A percentile compares a stretch with the other conserved stretches of the same genome.
phyloP scores from a whole-genome alignment of 1,140 invertebrate genomes.

The Centruroides vittatus region DNA sequence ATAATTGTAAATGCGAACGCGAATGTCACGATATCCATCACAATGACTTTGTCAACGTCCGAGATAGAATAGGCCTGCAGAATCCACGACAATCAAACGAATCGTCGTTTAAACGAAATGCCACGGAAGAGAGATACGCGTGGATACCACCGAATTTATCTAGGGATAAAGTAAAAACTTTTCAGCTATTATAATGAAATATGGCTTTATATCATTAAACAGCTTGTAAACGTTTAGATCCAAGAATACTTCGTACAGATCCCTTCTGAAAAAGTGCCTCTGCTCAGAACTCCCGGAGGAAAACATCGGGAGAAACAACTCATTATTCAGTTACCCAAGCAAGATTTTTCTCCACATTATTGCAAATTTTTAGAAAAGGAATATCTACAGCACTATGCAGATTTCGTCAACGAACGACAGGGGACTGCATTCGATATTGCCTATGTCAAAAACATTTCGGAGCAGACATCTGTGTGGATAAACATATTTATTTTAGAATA shows the following conservation, averaged over 20 bases:
- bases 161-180: conserved; percentile 36
- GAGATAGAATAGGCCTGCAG: conserved; percentile 64
- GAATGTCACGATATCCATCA: conserved; percentile 74
- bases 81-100: conserved; percentile 22
- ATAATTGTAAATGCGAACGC: conserved; percentile 71
- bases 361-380: conserved; percentile 65
- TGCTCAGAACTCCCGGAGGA: conserved; percentile 58
- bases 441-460: conserved; percentile 42
- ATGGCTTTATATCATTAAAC: no score
- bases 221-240: conserved; percentile 26
- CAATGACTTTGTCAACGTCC: conserved; percentile 66
- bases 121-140: conserved; percentile 43
- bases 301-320: conserved; percentile 64
- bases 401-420: conserved; percentile 81
- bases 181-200: no score
- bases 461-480: conserved; percentile 30
- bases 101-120: conserved; percentile 19
- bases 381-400: conserved; percentile 60
- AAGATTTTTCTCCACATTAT: conserved; percentile 78
- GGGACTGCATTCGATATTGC: conserved; percentile 91
- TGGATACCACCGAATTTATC: conserved; percentile 67
- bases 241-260: conserved; percentile 58
- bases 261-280: conserved; percentile 58
- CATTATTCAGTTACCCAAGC: conserved; percentile 81
- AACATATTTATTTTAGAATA: no score